Evolutionary conservation across 1,140 invertebrate species (phyloP), one percentile per base, ranked within the genome.

Genomic region (Ptiloglossa arizonensis): DNA sequence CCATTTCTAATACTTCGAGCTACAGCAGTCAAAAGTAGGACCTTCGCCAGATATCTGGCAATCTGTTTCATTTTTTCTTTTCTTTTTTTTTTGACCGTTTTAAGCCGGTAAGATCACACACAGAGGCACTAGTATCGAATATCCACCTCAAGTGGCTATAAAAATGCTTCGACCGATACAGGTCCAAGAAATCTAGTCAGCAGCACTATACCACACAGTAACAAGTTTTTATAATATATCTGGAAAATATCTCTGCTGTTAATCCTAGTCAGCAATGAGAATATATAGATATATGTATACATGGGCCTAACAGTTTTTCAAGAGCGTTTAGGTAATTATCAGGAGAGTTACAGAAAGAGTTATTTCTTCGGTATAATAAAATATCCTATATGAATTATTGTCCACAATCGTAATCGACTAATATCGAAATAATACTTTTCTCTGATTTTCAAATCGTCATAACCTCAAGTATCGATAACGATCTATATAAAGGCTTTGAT

Each of bases 111-210:
- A 9, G 50, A 52, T 72, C 57, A 38, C 17, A 32, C 6, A 24
- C 41, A 48, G 15, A 22, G 22, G 54, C 24, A 35, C 8, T 9
- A 22, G 32, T 15, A 68, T 52, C 29, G 17, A 41, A 56, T 11
- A 56, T 41, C 29, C 0, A 1, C 8, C 24, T 76, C 32, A 9
- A 76, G 73, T 69, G 73, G 41, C 4, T 38, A 22, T 56, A 76
- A 66, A 46, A 69, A 15, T 35, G n/a, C 44, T 54, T 27, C n/a
- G 11, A n/a, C 38, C 15, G 35, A 3, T n/a, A 15, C 15, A 54
- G 38, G 60, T 8, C 35, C 19, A 1, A 19, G 44, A 75, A 46
- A 35, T 38, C 44, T 17, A 6, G 15, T 11, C 17, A 32, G 13
- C 1, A 1, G 5, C 6, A 19, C 6, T 15, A 22, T 6, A n/a